Base-by-base conservation (phyloP, 2,888 invertebrate species). In the Didymodactylos carnosus region DNA sequence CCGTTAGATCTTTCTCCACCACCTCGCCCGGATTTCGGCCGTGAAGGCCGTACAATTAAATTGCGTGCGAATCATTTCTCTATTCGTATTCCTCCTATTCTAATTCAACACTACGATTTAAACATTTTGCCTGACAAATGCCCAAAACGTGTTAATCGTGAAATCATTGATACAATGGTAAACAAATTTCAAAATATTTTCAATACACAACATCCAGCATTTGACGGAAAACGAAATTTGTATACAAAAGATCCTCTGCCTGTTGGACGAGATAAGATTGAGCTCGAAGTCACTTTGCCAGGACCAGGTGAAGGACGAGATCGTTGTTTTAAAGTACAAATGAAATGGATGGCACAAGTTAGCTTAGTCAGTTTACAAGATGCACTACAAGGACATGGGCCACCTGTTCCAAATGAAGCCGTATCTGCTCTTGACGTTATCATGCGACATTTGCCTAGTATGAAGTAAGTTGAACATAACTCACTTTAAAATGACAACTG, bases 71-170 rank as follows among this genome's bases (percentile, higher is more conserved):
- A 99, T 86, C 98, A 99, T 86, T 99, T 99, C 85, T 94, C 95
- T 87, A 95, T 98, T 82, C 89, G 93, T 71, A 97, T 99, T 91
- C 98, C 98, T 35, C 88, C 95, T 80, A 83, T 69, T 11, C 94
- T 89, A 85, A 94, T 99, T 73, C 97, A 98, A 85, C 98, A 98
- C 84, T 99, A 99, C 84, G 94, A 97, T 85, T 92, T 99, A 78
- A 92, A 91, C 84, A 97, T 99, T 82, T 92, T 93, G 81, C 98
- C 98, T 51, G 98, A 99, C 84, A 99, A 99, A 86, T 99, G 98
- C 85, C 98, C 98, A 72, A 87, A 98, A 79, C 92, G 98, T 87
- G 94, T 94, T 78, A 87, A 87, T 80, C 83, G 95, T 80, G 95
- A 97, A 87, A 97, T 97, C 82, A 94, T 97, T 80, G 95, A 95